phyloP scores from a whole-genome alignment of 1,140 invertebrate genomes.

The Mylabris phalerata region DNA sequence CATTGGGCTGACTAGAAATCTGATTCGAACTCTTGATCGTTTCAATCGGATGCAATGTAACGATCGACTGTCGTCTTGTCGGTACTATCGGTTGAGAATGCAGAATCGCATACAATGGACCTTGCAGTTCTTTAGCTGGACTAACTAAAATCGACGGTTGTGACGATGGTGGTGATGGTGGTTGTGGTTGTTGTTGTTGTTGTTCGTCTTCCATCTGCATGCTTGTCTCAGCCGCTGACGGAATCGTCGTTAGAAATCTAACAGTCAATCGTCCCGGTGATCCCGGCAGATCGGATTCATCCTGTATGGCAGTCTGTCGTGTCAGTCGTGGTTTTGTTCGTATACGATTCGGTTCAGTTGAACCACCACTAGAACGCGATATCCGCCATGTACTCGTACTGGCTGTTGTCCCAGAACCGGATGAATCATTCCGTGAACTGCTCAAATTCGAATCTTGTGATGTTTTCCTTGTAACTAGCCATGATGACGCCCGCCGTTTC shows the following conservation, averaged over 20 bases:
- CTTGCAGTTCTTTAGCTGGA: constrained; percentile 36
- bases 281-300: constrained; percentile 55
- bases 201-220: constrained; percentile 57
- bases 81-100: constrained; percentile 32
- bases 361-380: constrained; percentile 63
- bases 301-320: constrained; percentile 66
- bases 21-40: constrained; percentile 2
- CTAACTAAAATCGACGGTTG: constrained; percentile 33
- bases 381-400: constrained; percentile 80
- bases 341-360: constrained; percentile 42
- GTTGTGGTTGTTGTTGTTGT: constrained; percentile 70
- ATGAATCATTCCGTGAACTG: constrained; percentile 81
- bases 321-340: constrained; percentile 61
- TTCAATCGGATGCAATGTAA: constrained; percentile 38
- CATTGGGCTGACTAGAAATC: constrained; percentile 8
- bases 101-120: constrained; percentile 36
- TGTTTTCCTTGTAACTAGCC: constrained; percentile 81
- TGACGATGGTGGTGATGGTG: constrained; percentile 59
- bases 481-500: constrained; percentile 70
- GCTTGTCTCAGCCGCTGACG: constrained; percentile 73
- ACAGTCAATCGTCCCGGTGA: constrained; percentile 54
- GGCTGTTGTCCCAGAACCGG: constrained; percentile 74
- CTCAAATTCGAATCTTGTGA: constrained; percentile 85
- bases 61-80: constrained; percentile 33
- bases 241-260: constrained; percentile 69